Evolutionary conservation across 2,888 invertebrate species (phyloP), one percentile per base, ranked within the genome.

Genomic region (Sphaerophoria rueppellii): DNA sequence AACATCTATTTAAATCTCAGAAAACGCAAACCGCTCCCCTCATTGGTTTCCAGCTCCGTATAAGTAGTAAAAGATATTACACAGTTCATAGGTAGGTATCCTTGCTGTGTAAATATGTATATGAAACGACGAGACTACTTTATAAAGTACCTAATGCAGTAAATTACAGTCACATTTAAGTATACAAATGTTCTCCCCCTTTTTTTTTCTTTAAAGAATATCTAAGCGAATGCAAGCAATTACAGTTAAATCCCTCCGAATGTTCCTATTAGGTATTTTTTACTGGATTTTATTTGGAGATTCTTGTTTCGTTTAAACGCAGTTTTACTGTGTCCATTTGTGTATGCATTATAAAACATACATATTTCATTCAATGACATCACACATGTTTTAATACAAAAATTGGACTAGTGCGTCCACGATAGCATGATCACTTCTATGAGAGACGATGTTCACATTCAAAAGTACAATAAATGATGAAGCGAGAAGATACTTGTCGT

Each of bases 111-210:
- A 58, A 35, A 2, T 24, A 2, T 32, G 43, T 60, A 40, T 24
- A 65, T 14, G 61, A 43, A 57, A 65, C 58, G 76, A 65, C 58
- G 76, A 65, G 9, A 35, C 72, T 61, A 82, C 78, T 82, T 78
- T 74, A 82, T 73, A 78, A 82, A 82, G 73, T 82, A n/a, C n/a
- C n/a, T n/a, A 70, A 78, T 58, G 78, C 78, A 78, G 70, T 82
- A 82, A 74, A 82, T 82, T 82, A 40, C 60, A 54, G 69, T 24
- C 24, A 24, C n/a, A 52, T 65, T 78, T 70, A 74, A 82, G 50
- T 78, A 74, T 69, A 78, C n/a, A 11, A 72, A 57, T 37, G 37
- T 37, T 14, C 50, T 67, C 40, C 11, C 40, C 67, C 57, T n/a
- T 43, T 52, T 65, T 65, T 65, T 54, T n/a, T 35, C 50, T 54